A percentile compares a stretch with the other conserved stretches of the same genome.
These are phyloP conservation scores for Bombus waltoni DNA, from an alignment of 1,140 invertebrate species.

Conservation along the genomic window DNA sequence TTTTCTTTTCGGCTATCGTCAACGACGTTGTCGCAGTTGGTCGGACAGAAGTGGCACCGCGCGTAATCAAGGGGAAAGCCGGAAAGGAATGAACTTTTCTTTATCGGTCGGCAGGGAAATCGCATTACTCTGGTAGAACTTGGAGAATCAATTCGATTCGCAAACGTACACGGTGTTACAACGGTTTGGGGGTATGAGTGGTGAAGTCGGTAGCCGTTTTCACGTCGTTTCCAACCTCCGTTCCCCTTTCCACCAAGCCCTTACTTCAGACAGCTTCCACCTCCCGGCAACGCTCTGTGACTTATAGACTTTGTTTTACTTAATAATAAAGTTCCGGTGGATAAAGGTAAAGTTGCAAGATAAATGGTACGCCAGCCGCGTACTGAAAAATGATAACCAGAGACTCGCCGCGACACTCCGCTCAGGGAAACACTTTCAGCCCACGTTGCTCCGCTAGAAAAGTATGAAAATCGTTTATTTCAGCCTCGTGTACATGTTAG, in stretches of 20 bases:
- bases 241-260: neutral
- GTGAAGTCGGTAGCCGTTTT: conserved; percentile 45
- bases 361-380: conserved; percentile 36
- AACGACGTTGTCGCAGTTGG: neutral
- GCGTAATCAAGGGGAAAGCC: conserved; percentile 13
- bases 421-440: conserved; percentile 16
- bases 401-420: conserved; percentile 41
- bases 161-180: conserved; percentile 36
- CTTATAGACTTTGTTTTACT: conserved; percentile 69
- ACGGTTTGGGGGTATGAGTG: conserved; percentile 18
- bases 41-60: no score
- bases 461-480: conserved; percentile 68
- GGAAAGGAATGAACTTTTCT: conserved; percentile 47
- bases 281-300: conserved; percentile 39
- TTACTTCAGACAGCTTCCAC: neutral
- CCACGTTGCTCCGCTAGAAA: conserved; percentile 22
- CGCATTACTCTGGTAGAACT: conserved; percentile 52
- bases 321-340: conserved; percentile 69
- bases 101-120: conserved; percentile 47
- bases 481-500: conserved; percentile 20
- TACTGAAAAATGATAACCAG: conserved; percentile 45
- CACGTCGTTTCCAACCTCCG: neutral
- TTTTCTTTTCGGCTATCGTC: neutral
- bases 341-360: conserved; percentile 54
- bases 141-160: conserved; percentile 68